Conservation (phyloP, 2,888 invertebrate genomes). For the Frankliniella fusca region DNA sequence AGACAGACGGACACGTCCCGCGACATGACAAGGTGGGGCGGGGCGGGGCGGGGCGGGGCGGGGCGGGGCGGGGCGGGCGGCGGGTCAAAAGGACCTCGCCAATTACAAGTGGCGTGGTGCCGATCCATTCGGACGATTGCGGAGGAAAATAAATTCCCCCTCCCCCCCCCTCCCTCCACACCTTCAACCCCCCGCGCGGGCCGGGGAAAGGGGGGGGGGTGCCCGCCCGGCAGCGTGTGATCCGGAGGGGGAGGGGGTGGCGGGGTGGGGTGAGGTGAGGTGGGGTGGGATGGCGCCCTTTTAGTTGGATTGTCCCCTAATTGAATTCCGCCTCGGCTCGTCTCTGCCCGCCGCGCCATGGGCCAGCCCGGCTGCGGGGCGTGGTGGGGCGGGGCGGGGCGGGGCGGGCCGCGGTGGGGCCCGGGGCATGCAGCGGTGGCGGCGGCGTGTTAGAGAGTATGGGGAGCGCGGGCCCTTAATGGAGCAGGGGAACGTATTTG, state of each 20-base stretch:
- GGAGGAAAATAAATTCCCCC: background rate
- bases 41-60: background rate
- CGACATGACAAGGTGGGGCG: background rate
- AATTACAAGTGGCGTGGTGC: background rate
- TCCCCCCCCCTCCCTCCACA: no score
- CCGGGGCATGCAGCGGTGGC: background rate
- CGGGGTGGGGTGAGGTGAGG: background rate
- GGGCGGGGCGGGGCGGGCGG: background rate
- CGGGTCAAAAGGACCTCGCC: background rate
- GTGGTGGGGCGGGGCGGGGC: background rate
- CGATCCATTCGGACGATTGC: constrained; percentile 4
- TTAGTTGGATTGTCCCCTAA: constrained; percentile 25
- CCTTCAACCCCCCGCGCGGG: background rate
- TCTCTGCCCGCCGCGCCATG: background rate
- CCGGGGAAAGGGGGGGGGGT: background rate
- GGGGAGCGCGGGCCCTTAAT: no score
- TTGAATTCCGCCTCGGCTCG: background rate
- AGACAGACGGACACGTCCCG: background rate
- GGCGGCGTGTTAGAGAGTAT: background rate
- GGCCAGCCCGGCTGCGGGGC: background rate
- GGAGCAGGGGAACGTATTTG: no score
- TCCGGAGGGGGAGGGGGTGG: background rate
- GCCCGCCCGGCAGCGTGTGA: background rate
- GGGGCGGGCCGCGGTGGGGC: background rate
- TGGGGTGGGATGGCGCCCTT: background rate